These are phyloP conservation scores for Aphidius colemani DNA, from an alignment of 2,888 invertebrate genomes.

Conservation along the genomic window DNA sequence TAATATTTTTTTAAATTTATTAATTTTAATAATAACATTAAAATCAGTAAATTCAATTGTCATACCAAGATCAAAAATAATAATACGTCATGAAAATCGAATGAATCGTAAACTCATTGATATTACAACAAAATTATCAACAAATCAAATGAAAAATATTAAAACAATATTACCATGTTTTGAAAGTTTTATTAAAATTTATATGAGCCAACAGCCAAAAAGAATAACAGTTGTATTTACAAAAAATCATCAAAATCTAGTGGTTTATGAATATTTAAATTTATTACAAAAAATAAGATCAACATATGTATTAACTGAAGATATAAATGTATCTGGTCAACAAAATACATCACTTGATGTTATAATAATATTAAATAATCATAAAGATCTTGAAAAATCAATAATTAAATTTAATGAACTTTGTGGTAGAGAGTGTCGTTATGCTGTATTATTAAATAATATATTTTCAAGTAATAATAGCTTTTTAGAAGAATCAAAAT, in stretches of 20 bases:
- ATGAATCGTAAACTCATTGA: conserved; percentile 20
- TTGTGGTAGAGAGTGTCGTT: conserved; percentile 39
- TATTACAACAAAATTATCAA: not conserved
- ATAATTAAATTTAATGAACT: conserved; percentile 27
- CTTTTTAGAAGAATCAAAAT: conserved; percentile 37
- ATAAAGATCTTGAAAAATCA: conserved; percentile 25
- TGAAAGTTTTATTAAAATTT: conserved; percentile 30
- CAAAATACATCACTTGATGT: conserved; percentile 20
- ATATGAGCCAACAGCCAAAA: conserved; percentile 22
- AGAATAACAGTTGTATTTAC: conserved; percentile 31
- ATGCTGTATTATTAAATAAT: conserved; percentile 32
- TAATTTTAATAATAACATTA: not conserved
- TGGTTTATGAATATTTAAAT: conserved; percentile 17
- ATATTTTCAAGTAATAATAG: conserved; percentile 31
- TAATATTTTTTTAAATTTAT: no score
- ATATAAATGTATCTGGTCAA: not conserved
- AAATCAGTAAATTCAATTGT: conserved; percentile 6
- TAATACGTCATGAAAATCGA: conserved; percentile 3
- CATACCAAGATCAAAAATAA: not conserved
- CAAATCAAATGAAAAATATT: not conserved
- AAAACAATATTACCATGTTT: conserved; percentile 33
- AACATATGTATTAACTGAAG: conserved; percentile 28
- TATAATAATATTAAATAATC: conserved; percentile 36
- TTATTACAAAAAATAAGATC: conserved; percentile 28
- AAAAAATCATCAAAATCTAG: not conserved